Evolutionary conservation across 2,888 invertebrate genomes (phyloP).

Genomic region (Tryphoninae sp.): DNA sequence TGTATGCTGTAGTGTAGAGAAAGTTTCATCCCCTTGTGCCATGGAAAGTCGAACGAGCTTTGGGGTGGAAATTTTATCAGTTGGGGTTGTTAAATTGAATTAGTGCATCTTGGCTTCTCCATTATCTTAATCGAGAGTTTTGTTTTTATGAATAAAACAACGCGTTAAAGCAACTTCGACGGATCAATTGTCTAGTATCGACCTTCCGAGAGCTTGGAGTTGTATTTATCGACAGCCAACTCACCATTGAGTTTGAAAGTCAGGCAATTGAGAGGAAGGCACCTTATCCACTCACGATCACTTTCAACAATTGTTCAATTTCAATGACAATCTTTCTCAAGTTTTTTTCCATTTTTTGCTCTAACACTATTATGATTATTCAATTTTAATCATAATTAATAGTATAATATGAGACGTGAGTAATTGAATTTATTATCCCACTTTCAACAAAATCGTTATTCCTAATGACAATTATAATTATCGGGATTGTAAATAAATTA

Average conservation of each 20-base stretch:
- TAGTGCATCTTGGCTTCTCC: not conserved
- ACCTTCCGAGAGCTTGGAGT: not conserved
- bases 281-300: not conserved
- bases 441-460: too few relatives aligned
- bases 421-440: too few relatives aligned
- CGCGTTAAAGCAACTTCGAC: not conserved
- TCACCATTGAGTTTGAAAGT: not conserved
- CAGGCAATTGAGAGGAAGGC: not conserved
- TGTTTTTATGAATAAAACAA: not conserved
- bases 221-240: not conserved
- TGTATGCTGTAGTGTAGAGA: too few relatives aligned
- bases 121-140: not conserved
- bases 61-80: not conserved
- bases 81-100: not conserved
- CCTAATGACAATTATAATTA: not conserved
- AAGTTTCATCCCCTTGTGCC: too few relatives aligned
- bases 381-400: not conserved
- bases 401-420: too few relatives aligned
- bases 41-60: too few relatives aligned
- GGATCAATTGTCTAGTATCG: not conserved
- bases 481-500: not conserved
- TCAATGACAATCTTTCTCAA: not conserved
- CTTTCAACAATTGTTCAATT: not conserved
- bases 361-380: not conserved
- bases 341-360: not conserved